Base-by-base conservation (phyloP, 64 coral and sea anemone genomes). In the Actinia tenebrosa region DNA sequence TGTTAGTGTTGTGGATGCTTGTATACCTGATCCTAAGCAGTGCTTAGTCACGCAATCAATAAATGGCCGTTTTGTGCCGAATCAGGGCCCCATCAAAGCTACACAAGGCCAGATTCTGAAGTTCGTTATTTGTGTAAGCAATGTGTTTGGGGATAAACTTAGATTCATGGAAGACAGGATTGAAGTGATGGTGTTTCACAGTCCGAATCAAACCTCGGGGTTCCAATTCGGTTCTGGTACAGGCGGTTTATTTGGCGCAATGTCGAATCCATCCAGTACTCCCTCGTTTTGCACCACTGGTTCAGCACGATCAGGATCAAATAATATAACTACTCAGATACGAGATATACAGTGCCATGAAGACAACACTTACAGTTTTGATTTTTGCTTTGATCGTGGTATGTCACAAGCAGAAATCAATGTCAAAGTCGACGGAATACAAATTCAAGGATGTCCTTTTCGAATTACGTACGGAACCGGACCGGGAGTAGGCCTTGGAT, bases 361-460 rank as follows among this genome's bases (percentile, higher is more conserved):
- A 14, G 69, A 72, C 69, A 72, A 72, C 69, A 72, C 26, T 42
- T 72, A 72, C 25, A 72, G 69, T 72, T 72, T 72, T 72, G 69
- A 72, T 25, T 72, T 27, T 72, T 72, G 68, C 26, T 27, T 37
- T 72, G 23, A 72, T n/a, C 22, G 3, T 30, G 68, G 7, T n/a
- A 66, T 68, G 7, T 0, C 22, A 20, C 2, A 20, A 8, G 64
- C 22, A 23, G 64, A 68, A n/a, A 23, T 68, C 3, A 9, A 68
- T 68, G 64, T 68, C 7, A 68, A 17, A 9, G 0, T 68, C 22
- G 64, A 68, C 64, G 64, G 64, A 9, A 20, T 20, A 68, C 18
- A 8, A 23, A 68, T 68, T n/a, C 64, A 68, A 68, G 64, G 64
- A 68, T 68, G 64, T 68, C 64, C 64, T 22, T n/a, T 68, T 68